A percentile compares a stretch with the other conserved stretches of the same genome.
phyloP scores from a whole-genome alignment of 23 tunicate species.

The Oikopleura vanhoeffeni region DNA sequence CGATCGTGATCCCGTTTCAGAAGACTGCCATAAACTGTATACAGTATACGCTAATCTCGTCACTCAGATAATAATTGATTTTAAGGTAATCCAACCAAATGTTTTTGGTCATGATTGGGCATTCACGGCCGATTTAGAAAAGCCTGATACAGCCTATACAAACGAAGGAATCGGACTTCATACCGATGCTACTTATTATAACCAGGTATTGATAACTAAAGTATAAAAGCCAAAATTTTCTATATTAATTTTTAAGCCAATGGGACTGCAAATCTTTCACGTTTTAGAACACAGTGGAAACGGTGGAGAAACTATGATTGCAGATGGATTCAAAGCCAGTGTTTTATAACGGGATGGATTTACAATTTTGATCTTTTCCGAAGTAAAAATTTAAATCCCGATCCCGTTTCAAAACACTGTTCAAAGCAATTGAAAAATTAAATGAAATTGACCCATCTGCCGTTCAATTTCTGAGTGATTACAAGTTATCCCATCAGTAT shows the following conservation, averaged over 20 bases:
- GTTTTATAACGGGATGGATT: no score
- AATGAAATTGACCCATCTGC: background rate
- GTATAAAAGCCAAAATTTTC: no score
- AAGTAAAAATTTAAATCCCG: no score
- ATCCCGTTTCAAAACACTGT: no score
- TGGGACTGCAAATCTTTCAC: conserved; percentile 13
- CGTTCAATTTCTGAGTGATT: background rate
- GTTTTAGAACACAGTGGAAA: background rate
- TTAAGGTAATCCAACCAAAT: background rate
- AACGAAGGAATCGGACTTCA: background rate
- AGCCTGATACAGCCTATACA: conserved; percentile 3
- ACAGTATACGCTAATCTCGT: background rate
- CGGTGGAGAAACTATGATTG: conserved; percentile 7
- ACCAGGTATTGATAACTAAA: no score
- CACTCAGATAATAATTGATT: background rate
- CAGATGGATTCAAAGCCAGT: background rate
- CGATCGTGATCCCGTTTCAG: background rate
- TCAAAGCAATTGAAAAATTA: background rate
- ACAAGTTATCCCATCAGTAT: background rate
- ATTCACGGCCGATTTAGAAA: background rate
- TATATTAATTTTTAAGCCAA: no score
- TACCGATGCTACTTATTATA: conserved; percentile 4
- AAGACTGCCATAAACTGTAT: no score
- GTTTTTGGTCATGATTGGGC: background rate
- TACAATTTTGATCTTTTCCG: no score